A percentile compares a stretch with the other conserved stretches of the same genome.
Evolutionary conservation across 2,888 invertebrate species (phyloP).

Genomic region (Lasius fuliginosus): DNA sequence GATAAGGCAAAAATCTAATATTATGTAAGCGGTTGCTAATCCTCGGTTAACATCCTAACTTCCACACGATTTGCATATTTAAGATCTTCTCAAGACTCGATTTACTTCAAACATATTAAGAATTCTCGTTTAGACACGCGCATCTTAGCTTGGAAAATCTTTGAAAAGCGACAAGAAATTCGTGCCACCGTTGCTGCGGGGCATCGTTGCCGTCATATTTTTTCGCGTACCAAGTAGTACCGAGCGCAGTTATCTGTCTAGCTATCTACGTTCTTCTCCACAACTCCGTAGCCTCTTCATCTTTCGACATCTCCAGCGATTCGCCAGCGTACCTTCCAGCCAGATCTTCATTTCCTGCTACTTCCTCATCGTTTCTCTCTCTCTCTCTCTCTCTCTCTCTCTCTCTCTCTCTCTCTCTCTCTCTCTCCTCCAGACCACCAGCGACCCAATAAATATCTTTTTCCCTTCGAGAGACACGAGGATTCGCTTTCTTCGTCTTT

Average conservation of each 20-base stretch:
- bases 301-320: slow-evolving; percentile 31
- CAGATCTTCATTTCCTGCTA: slow-evolving; percentile 55
- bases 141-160: neutral
- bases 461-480: slow-evolving; percentile 41
- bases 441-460: slow-evolving; percentile 54
- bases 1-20: neutral
- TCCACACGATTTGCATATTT: neutral
- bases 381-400: slow-evolving; percentile 23
- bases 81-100: neutral
- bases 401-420: slow-evolving; percentile 30
- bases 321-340: slow-evolving; percentile 34
- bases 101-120: neutral
- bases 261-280: neutral
- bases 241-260: slow-evolving; percentile 32
- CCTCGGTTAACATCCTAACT: neutral
- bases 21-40: neutral
- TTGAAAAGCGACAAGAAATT: slow-evolving; percentile 23
- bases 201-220: neutral
- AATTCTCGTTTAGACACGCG: slow-evolving; percentile 23
- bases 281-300: neutral
- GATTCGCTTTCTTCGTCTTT: slow-evolving; percentile 21
- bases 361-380: slow-evolving; percentile 29
- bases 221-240: slow-evolving; percentile 12
- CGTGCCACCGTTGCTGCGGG: slow-evolving; percentile 6
- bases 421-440: slow-evolving; percentile 31